A percentile compares a stretch with the other conserved stretches of the same genome.
phyloP scores from a whole-genome alignment of 2,797 vertebrate species.

The Sphenodon punctatus region DNA sequence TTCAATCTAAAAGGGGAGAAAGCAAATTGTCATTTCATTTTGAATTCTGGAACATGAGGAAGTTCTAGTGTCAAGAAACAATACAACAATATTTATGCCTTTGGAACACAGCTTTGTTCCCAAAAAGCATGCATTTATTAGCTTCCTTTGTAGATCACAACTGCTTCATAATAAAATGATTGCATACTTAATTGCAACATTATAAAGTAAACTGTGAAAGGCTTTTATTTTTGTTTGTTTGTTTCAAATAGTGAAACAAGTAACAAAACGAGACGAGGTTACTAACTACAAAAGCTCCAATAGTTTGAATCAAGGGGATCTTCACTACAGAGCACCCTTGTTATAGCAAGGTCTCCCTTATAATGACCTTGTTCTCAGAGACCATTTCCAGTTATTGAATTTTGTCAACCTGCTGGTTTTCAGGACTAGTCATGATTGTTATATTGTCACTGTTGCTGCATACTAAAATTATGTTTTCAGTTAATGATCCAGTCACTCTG shows the following conservation, averaged over 20 bases:
- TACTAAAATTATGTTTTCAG: no score
- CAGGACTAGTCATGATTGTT: no score
- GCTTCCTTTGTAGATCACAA: constrained; percentile 8
- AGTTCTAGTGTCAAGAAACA: constrained; percentile 30
- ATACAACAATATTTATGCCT: constrained; percentile 24
- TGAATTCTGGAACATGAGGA: neutral
- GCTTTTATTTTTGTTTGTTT: neutral
- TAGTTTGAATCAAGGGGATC: no score
- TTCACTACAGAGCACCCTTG: no score
- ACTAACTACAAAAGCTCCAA: neutral
- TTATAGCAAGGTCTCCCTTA: no score
- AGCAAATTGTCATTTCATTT: constrained; percentile 38
- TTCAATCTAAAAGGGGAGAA: constrained; percentile 13
- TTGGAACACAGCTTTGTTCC: constrained; percentile 29
- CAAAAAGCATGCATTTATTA: neutral
- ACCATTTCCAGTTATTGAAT: no score
- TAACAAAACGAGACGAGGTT: neutral
- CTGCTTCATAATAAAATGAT: constrained; percentile 6
- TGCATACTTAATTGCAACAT: constrained; percentile 17
- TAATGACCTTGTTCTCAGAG: no score
- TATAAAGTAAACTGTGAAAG: neutral
- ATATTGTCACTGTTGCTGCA: no score
- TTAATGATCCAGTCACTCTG: no score
- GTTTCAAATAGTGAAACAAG: neutral
- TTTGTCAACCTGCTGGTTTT: no score